Base-by-base conservation (phyloP, 2,797 vertebrate genomes). In the Alca torda region DNA sequence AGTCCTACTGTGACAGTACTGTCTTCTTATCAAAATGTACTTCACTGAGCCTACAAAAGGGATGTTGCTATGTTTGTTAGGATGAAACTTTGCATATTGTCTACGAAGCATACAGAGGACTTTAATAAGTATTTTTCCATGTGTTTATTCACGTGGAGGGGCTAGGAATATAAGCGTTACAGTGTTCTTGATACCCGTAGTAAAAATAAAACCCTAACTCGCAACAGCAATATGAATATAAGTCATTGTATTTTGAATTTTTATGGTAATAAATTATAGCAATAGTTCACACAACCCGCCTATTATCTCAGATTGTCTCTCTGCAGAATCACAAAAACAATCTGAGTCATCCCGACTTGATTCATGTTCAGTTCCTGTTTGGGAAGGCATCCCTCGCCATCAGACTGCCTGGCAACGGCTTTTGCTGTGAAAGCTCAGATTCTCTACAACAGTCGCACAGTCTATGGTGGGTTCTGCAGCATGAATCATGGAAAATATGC, bases 221-320 rank as follows among this genome's bases (percentile, higher is more conserved):
- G 3, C 65, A 89, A 87, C 21, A 73, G 46, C 78, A 83, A 26
- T 67, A 74, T 21, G 26, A 94, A 64, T 65, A 37, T 64, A 93
- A 90, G 76, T 73, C 13, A 89, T 92, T 86, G 81, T 95, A 91
- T 89, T 87, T 86, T 89, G 69, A 81, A 81, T 83, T 85, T 89
- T 89, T 84, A 81, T 85, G 57, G 61, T 43, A 87, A 95, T 88
- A 93, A 93, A 95, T 93, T 95, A 88, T 86, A 96, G 92, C 82
- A 73, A 78, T 87, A 96, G 69, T 91, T 95, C 89, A 79, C 51
- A 67, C 37, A 95, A 97, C 87, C 92, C 73, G 70, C 76, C 87
- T 95, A 96, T 97, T 97, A 97, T 93, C 95, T 97, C 73, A 93
- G 93, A 96, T 96, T 93, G 82, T 76, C 65, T 95, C 75, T 89